phyloP scores from a whole-genome alignment of 2,113 vertebrate genomes.

The Ceuthmochares aereus region DNA sequence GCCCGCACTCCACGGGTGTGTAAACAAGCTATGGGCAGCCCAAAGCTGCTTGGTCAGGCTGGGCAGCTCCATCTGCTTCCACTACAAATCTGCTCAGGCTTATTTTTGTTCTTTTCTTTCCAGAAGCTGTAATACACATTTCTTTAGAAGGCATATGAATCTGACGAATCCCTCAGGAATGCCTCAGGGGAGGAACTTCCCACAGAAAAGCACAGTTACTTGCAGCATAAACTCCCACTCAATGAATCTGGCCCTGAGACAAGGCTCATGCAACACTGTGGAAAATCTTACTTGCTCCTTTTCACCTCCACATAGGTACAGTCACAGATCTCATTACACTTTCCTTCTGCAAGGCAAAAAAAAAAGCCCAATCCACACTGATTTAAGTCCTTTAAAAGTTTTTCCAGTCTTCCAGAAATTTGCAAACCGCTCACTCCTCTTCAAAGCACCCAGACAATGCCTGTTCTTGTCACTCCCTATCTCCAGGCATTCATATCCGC shows the following conservation, averaged over 20 bases:
- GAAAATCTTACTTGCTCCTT: conserved; percentile 76
- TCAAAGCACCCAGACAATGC: conserved; percentile 71
- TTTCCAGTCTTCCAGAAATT: not conserved
- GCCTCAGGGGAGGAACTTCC: conserved; percentile 24
- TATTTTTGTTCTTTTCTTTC: not conserved
- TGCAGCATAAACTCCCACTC: conserved; percentile 15
- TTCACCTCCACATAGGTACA: conserved; percentile 77
- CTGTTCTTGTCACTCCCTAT: conserved; percentile 79
- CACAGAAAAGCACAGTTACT: not conserved
- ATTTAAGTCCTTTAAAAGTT: not conserved
- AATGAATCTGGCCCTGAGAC: not conserved
- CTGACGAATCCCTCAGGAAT: conserved; percentile 36
- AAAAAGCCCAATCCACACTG: not conserved
- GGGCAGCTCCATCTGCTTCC: not conserved
- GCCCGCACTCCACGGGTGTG: not conserved
- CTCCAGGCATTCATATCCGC: conserved; percentile 78
- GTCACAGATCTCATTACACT: conserved; percentile 75
- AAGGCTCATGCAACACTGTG: not conserved
- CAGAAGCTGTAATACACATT: not conserved
- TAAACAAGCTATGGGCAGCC: not conserved
- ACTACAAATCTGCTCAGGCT: not conserved
- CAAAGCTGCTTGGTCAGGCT: not conserved
- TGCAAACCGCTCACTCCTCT: conserved; percentile 31
- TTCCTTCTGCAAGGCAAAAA: conserved; percentile 57
- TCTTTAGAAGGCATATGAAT: not conserved